phyloP scores from a whole-genome alignment of 2,797 vertebrate species.

The Chelon auratus region DNA sequence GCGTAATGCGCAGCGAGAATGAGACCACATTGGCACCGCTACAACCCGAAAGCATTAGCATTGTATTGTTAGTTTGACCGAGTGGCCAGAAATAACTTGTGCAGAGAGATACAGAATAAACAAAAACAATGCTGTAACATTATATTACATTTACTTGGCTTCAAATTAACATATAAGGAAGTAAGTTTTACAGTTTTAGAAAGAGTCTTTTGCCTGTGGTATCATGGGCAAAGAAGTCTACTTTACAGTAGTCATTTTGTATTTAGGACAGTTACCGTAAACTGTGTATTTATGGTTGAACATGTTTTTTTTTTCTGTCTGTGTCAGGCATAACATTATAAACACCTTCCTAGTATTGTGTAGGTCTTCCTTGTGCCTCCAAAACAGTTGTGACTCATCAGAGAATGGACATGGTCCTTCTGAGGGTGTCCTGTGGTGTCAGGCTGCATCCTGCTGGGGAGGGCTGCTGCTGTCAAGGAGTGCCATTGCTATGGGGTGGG shows the following conservation, averaged over 20 bases:
- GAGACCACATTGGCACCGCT: conserved; percentile 26
- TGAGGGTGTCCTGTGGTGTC: no score
- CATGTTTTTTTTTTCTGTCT: background rate
- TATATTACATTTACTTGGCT: background rate
- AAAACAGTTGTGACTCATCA: no score
- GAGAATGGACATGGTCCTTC: no score
- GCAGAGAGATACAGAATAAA: background rate
- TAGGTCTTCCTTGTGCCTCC: no score
- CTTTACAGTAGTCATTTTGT: background rate
- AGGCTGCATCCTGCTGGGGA: no score
- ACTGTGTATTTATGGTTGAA: background rate
- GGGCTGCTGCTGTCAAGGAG: no score
- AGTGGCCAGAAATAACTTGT: background rate
- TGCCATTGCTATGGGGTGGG: no score
- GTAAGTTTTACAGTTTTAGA: background rate
- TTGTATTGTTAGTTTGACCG: conserved; percentile 1
- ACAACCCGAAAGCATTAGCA: background rate
- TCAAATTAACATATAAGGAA: background rate
- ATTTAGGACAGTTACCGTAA: background rate
- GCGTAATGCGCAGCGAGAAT: conserved; percentile 45
- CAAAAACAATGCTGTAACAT: background rate
- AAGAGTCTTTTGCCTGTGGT: background rate
- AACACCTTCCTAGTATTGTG: no score
- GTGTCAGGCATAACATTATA: no score
- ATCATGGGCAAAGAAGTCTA: background rate